Evolutionary conservation across 1,140 invertebrate species (phyloP).

Genomic region (Nixonia krombeini): DNA sequence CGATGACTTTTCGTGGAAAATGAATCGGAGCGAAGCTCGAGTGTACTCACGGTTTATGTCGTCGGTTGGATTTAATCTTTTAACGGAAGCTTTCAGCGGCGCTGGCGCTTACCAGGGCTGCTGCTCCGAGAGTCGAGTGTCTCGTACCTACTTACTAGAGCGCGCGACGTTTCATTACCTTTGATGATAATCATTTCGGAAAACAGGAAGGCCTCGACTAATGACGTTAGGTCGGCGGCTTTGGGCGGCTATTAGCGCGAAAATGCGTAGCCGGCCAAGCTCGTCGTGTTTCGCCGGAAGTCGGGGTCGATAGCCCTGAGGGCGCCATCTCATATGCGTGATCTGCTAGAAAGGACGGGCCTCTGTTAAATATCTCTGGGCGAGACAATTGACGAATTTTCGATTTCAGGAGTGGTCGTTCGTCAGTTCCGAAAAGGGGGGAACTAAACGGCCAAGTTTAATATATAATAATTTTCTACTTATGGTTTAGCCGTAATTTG

Average conservation of each 20-base stretch:
- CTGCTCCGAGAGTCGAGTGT: constrained; percentile 13
- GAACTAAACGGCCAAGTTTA: no score
- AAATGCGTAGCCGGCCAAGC: neutral
- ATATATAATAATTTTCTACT: no score
- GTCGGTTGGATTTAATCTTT: constrained; percentile 19
- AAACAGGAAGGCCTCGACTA: constrained; percentile 12
- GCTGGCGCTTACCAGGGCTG: no score
- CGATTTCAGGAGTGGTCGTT: no score
- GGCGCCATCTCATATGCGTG: neutral
- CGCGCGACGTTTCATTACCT: constrained; percentile 23
- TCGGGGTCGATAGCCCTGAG: neutral
- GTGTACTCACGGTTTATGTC: no score
- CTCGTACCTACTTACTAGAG: constrained; percentile 22
- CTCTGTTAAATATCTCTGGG: no score
- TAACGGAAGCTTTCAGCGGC: constrained; percentile 33
- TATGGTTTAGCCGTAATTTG: no score
- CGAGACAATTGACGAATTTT: neutral
- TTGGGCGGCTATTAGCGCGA: constrained; percentile 6
- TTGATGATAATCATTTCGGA: constrained; percentile 21
- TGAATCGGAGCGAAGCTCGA: neutral
- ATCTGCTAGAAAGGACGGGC: neutral
- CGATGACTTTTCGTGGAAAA: no score
- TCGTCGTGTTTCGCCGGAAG: neutral
- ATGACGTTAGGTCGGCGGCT: constrained; percentile 9
- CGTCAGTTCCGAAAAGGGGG: no score